These are phyloP conservation scores for Polyommatus iphigenia DNA, from an alignment of 2,888 invertebrate genomes.

Conservation along the genomic window DNA sequence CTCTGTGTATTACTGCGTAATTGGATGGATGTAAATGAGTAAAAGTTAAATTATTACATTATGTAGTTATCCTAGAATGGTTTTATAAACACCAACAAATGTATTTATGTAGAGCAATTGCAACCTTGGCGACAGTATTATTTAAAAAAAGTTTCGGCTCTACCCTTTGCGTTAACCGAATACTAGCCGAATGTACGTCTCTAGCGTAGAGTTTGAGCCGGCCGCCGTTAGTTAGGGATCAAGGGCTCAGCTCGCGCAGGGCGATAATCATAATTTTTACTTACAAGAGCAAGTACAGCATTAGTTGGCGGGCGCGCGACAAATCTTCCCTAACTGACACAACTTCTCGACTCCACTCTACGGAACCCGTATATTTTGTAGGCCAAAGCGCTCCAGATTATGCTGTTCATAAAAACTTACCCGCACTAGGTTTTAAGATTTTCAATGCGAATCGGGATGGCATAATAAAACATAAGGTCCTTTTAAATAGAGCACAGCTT, in stretches of 20 bases:
- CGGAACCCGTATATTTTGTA: constrained; percentile 35
- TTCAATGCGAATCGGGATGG: background rate
- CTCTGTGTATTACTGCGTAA: no score
- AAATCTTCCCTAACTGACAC: constrained; percentile 76
- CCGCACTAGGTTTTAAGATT: background rate
- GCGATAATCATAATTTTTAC: constrained; percentile 81
- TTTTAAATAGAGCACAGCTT: no score
- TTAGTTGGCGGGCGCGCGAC: constrained; percentile 71
- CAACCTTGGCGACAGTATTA: background rate
- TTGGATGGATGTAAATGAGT: no score
- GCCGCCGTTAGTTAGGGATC: constrained; percentile 76
- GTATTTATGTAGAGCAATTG: background rate
- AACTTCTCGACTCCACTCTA: constrained; percentile 70
- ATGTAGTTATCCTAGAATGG: no score
- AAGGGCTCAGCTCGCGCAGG: constrained; percentile 73
- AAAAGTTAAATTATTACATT: no score
- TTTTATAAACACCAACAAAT: no score
- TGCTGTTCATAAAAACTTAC: constrained; percentile 18
- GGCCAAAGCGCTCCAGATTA: constrained; percentile 29
- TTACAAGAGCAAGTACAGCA: constrained; percentile 74
- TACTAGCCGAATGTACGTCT: background rate
- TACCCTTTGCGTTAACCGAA: background rate
- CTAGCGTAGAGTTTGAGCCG: constrained; percentile 45
- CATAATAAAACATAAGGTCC: no score
- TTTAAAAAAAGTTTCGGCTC: background rate